Base-by-base conservation (phyloP, 2,797 vertebrate genomes). In the Chaenodraco wilsoni region DNA sequence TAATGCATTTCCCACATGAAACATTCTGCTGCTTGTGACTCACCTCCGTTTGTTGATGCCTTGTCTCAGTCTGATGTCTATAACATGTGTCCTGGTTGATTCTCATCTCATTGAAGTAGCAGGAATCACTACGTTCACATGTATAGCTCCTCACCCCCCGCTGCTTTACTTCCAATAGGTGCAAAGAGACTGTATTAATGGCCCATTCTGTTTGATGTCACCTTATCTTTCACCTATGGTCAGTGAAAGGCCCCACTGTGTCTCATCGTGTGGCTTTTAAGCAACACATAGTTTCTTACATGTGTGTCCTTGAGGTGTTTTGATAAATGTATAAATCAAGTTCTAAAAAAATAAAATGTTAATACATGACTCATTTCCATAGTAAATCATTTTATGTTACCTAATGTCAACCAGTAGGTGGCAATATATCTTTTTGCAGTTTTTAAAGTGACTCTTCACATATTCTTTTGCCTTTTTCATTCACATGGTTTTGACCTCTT, bases 161-260 rank as follows among this genome's bases (percentile, higher is more conserved):
- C 43, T n/a, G 46, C 15, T 70, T 55, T 11, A 44, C 66, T 21
- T 71, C 59, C 54, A 16, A 41, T 9, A 17, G 50, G 48, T 15
- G 56, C 14, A 74, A 73, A 44, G 0, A 37, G 33, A 5, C 66
- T 61, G 17, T 52, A 37, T 67, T 54, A 65, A 58, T n/a, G 56
- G 17, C 23, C 50, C 0, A 0, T 3, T 54, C 4, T 74, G 50
- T 80, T 63, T 78, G 72, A 86, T 72, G 74, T 49, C 1, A 40
- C 54, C 79, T 86, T 81, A 83, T 84, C 82, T 84, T 9, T 40
- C 41, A 1, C 23, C 2, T 1, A 78, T 64, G 40, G 67, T 16
- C 49, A 17, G 37, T 56, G 49, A 79, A 33, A 5, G 49, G 1
- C 2, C 1, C 7, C 6, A 21, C 57, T 72, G 55, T 15, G 0